Evolutionary conservation across 1,140 invertebrate genomes (phyloP), one percentile per base, ranked within the genome.

Genomic region (Micrasema longulum): DNA sequence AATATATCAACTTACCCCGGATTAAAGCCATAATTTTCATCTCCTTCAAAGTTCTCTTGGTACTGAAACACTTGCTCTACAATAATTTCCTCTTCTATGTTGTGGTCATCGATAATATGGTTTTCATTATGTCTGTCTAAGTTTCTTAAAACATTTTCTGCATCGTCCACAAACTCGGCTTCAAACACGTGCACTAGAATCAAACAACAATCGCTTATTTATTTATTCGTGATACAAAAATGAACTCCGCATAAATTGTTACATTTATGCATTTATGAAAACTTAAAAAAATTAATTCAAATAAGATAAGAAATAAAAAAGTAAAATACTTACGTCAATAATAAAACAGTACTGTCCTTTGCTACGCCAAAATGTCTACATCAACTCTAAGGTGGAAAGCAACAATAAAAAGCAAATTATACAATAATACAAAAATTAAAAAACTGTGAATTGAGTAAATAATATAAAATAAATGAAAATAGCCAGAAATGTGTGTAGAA

Each of bases 51-150:
- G 31, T 65, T 66, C 38, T 71, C 69, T 11, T 18, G 48, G 36
- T 71, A 71, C 41, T 71, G 48, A 12, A 71, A 47, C 10, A 71
- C 50, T 10, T 55, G 43, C 22, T 71, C 69, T 20, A 52, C 60
- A 7, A 70, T 70, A 7, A 48, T 50, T 11, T 57, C 55, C 12
- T 52, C 55, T 16, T 70, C 68, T 12, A 22, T 14, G 16, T 57
- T 23, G 0, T 35, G 57, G 7, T 48, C 31, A 9, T 63, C 14
- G 4, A 71, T 36, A 20, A 71, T 50, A 26, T 71, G 69, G 36
- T 71, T 71, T 26, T 71, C 69, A 48, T 71, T 71, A 16, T 71
- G 62, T 35, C 69, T 14, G 36, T 71, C 69, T 38, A 65, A 57
- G 16, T 71, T 47, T 41, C 53, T 45, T 4, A 71, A 22, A 16